Percentiles rank a stretch among this genome's conserved stretches.
Evolutionary conservation across 23 tunicate species (phyloP).

Genomic region (Ascidia mentula): DNA sequence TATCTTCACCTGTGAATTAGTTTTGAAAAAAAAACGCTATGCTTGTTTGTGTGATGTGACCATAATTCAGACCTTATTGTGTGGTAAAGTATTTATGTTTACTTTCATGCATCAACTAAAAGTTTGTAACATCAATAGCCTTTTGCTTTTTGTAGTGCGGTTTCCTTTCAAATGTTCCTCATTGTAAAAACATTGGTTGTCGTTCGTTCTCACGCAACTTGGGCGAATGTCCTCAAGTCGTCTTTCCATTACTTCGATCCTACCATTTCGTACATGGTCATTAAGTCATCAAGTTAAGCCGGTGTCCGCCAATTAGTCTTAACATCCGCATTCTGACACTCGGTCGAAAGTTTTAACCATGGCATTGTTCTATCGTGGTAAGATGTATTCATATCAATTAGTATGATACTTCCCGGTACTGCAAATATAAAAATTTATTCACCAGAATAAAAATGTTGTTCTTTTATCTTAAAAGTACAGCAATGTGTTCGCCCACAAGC

Average conservation of each 20-base stretch:
- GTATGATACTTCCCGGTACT: no score
- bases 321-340: constrained; percentile 9
- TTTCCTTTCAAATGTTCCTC: not conserved
- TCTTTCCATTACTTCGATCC: constrained; percentile 7
- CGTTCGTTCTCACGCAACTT: not conserved
- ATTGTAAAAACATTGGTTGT: not conserved
- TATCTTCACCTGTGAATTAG: not conserved
- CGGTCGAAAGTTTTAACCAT: constrained; percentile 4
- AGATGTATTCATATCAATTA: no score
- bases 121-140: no score
- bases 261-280: constrained; percentile 9
- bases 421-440: no score
- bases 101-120: no score
- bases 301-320: constrained; percentile 12
- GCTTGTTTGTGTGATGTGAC: no score
- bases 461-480: no score
- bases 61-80: no score
- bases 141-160: no score
- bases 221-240: constrained; percentile 6
- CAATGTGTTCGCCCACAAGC: constrained; percentile 6
- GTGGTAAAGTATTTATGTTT: no score
- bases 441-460: no score
- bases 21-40: not conserved
- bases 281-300: constrained; percentile 9
- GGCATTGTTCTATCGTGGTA: constrained; percentile 4